phyloP scores from a whole-genome alignment of 2,888 invertebrate genomes.

The Habrosyne pyritoides region DNA sequence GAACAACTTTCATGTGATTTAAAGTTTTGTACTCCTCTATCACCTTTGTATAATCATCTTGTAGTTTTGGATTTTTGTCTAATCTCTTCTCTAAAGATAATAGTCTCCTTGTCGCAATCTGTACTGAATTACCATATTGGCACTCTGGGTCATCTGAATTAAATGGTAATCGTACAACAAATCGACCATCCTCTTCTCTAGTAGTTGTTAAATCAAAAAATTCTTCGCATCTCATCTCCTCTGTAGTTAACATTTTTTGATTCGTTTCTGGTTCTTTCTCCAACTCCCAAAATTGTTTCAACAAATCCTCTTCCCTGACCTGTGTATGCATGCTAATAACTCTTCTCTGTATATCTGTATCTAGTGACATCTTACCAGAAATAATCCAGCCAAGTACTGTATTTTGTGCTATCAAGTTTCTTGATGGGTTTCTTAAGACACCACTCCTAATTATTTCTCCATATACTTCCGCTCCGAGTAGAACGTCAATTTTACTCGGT shows the following conservation, averaged over 20 bases:
- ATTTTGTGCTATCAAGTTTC: constrained; percentile 19
- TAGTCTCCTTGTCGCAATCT: constrained; percentile 23
- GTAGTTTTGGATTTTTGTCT: constrained; percentile 16
- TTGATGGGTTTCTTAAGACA: constrained; percentile 14
- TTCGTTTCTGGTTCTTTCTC: constrained; percentile 20
- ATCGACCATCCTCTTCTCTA: constrained; percentile 21
- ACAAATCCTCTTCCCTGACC: constrained; percentile 22
- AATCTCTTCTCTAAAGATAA: constrained; percentile 21
- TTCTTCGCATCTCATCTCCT: constrained; percentile 27
- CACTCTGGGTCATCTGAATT: constrained; percentile 17
- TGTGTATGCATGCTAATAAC: constrained; percentile 20
- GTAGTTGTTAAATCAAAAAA: constrained; percentile 22
- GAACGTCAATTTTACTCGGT: constrained; percentile 18
- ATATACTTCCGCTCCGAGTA: constrained; percentile 23
- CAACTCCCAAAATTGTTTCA: constrained; percentile 29
- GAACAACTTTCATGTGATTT: constrained; percentile 19
- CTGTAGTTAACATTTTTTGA: constrained; percentile 18
- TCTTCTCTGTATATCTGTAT: not conserved
- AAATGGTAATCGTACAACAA: constrained; percentile 21
- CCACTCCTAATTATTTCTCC: constrained; percentile 18
- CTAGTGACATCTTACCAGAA: constrained; percentile 15
- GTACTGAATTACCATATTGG: constrained; percentile 17
- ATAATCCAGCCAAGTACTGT: constrained; percentile 30
- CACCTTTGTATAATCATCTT: constrained; percentile 21
- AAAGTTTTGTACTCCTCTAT: constrained; percentile 17